Percentiles rank a stretch among this genome's conserved stretches.
Evolutionary conservation across 2,797 vertebrate genomes (phyloP).

Genomic region (Danio choprae): DNA sequence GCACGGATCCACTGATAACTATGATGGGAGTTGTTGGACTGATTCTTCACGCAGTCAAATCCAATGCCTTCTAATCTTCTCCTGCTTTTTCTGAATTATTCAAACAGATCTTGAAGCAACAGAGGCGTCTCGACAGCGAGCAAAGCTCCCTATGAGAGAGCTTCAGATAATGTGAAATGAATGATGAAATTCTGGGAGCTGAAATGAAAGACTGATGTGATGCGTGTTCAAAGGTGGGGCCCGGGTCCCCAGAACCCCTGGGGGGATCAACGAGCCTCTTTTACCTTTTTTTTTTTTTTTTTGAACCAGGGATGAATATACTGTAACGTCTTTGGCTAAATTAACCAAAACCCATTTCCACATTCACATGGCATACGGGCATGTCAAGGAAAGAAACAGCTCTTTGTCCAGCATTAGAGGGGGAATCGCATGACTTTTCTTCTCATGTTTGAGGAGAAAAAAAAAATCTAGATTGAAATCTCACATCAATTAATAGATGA

Average conservation of each 20-base stretch:
- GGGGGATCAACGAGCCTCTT: slow-evolving; percentile 76
- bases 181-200: slow-evolving; percentile 83
- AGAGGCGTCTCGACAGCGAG: slow-evolving; percentile 61
- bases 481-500: slow-evolving; percentile 77
- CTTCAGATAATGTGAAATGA: slow-evolving; percentile 79
- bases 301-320: slow-evolving; percentile 73
- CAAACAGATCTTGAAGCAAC: slow-evolving; percentile 76
- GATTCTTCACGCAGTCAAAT: slow-evolving; percentile 57
- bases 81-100: slow-evolving; percentile 76
- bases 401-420: slow-evolving; percentile 70
- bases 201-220: slow-evolving; percentile 79
- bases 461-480: slow-evolving; percentile 77
- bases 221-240: slow-evolving; percentile 81
- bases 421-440: slow-evolving; percentile 68
- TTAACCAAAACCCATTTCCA: slow-evolving; percentile 77
- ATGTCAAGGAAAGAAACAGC: slow-evolving; percentile 61
- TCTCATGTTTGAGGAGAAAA: slow-evolving; percentile 74
- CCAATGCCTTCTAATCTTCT: slow-evolving; percentile 60
- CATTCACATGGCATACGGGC: slow-evolving; percentile 68
- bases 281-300: slow-evolving; percentile 69
- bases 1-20: slow-evolving; percentile 39
- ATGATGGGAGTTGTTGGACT: slow-evolving; percentile 56
- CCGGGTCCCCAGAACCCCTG: slow-evolving; percentile 64
- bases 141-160: slow-evolving; percentile 67
- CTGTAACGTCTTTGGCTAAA: slow-evolving; percentile 76